These are phyloP conservation scores for Pseudachorutes palmiensis DNA, from an alignment of 1,140 invertebrate genomes.

Conservation along the genomic window DNA sequence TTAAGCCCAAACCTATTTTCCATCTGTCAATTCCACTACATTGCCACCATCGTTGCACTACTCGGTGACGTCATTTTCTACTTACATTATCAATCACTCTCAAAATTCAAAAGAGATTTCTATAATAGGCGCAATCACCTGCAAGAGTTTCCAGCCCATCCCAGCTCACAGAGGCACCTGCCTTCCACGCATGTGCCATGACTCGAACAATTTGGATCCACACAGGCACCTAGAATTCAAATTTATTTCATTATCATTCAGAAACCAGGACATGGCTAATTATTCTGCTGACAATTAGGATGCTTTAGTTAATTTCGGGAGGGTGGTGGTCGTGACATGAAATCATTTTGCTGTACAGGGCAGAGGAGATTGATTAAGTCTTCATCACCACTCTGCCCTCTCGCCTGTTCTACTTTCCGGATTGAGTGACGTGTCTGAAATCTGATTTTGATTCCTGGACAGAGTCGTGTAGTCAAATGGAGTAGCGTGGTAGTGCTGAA, in stretches of 20 bases:
- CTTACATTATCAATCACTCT: too few species aligned
- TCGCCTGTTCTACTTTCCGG: not conserved
- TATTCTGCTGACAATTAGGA: too few species aligned
- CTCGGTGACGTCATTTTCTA: too few species aligned
- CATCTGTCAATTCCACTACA: not conserved
- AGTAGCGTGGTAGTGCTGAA: not conserved
- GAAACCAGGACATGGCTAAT: too few species aligned
- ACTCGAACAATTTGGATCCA: constrained; percentile 76
- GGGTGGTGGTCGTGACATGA: not conserved
- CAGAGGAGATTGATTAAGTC: constrained; percentile 2
- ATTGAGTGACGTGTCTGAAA: constrained; percentile 1
- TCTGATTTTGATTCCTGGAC: constrained; percentile 1
- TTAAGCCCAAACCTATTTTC: not conserved
- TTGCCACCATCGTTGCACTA: too few species aligned
- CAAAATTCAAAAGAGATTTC: too few species aligned
- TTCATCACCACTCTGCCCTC: constrained; percentile 3
- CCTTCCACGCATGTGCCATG: constrained; percentile 89
- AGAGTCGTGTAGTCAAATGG: not conserved
- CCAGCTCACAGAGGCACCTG: constrained; percentile 86
- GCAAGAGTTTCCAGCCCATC: constrained; percentile 69
- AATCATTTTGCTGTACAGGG: too few species aligned
- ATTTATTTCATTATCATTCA: not conserved
- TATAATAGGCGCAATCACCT: constrained; percentile 18
- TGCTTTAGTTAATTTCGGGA: not conserved
- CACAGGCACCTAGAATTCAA: constrained; percentile 60